Percentiles rank a stretch among this genome's conserved stretches.
phyloP scores from a whole-genome alignment of 2,888 invertebrate species.

The Polydrusus cervinus region DNA sequence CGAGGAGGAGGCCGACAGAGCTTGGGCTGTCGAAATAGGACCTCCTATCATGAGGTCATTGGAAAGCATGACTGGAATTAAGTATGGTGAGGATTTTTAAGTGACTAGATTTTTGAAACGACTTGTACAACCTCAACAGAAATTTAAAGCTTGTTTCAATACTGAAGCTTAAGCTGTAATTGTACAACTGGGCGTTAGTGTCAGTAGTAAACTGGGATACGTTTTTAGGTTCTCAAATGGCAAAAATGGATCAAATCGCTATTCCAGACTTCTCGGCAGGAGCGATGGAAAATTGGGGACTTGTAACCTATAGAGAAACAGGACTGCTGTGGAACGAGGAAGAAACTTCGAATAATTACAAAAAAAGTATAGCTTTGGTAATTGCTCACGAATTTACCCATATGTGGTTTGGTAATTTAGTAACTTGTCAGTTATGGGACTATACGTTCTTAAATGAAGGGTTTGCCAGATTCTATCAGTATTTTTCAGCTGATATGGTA shows the following conservation, averaged over 20 bases:
- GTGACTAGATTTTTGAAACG: too few species aligned
- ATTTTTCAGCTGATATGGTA: slow-evolving; percentile 69
- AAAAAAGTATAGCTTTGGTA: slow-evolving; percentile 79
- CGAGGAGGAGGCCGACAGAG: slow-evolving; percentile 49
- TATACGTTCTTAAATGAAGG: slow-evolving; percentile 85
- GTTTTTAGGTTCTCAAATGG: slow-evolving; percentile 28
- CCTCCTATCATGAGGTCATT: slow-evolving; percentile 54
- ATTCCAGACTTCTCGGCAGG: slow-evolving; percentile 88
- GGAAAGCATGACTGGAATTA: slow-evolving; percentile 55
- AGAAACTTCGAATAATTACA: slow-evolving; percentile 75
- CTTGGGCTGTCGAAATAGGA: slow-evolving; percentile 57
- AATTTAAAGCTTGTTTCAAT: too few species aligned
- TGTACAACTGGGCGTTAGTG: too few species aligned
- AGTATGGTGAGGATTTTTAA: slow-evolving; percentile 60
- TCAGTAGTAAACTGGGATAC: neutral
- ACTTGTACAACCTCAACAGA: too few species aligned
- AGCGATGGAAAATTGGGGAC: slow-evolving; percentile 95
- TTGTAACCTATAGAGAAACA: slow-evolving; percentile 86
- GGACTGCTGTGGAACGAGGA: slow-evolving; percentile 72
- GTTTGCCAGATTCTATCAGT: slow-evolving; percentile 84
- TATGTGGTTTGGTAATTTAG: slow-evolving; percentile 88
- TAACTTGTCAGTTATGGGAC: slow-evolving; percentile 85
- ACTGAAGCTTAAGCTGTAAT: too few species aligned
- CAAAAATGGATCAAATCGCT: slow-evolving; percentile 87
- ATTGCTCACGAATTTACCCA: slow-evolving; percentile 87